Percentiles rank a stretch among this genome's conserved stretches.
These are phyloP conservation scores for Quadroppia sp. DNA, from an alignment of 2,888 invertebrate species.

Conservation along the genomic window DNA sequence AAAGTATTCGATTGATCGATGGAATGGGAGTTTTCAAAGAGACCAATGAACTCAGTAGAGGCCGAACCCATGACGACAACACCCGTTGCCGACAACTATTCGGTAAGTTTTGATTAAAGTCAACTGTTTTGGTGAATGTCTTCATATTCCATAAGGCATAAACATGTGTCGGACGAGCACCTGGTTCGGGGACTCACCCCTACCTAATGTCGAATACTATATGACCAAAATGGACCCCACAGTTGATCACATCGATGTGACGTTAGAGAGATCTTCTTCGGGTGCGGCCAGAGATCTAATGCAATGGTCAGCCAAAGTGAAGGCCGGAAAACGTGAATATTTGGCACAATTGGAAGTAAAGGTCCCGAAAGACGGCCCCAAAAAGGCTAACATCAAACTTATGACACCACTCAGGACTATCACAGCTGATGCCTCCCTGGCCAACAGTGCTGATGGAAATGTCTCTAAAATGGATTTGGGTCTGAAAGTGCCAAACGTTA, in stretches of 20 bases:
- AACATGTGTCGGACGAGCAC: conserved; percentile 11
- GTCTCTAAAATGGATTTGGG: not conserved
- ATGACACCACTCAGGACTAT: not conserved
- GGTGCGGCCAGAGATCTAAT: not conserved
- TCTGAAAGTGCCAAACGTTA: not conserved
- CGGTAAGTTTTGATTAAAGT: conserved; percentile 21
- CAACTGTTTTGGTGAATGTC: not conserved
- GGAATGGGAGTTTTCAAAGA: not conserved
- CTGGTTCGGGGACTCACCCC: not conserved
- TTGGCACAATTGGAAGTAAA: conserved; percentile 20
- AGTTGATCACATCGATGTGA: not conserved
- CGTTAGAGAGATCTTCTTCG: not conserved
- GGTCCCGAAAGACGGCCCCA: not conserved
- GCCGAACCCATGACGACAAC: not conserved
- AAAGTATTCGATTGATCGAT: not conserved
- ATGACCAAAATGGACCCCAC: not conserved
- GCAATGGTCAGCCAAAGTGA: conserved; percentile 19
- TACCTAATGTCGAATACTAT: conserved; percentile 37
- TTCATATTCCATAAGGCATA: not conserved
- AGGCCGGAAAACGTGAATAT: conserved; percentile 28
- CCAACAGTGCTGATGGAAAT: not conserved
- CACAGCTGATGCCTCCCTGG: not conserved
- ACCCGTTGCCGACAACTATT: conserved; percentile 11
- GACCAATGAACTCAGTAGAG: not conserved
- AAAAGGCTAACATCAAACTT: not conserved